These are phyloP conservation scores for Aporrectodea caliginosa DNA, from an alignment of 1,140 invertebrate genomes.

Conservation along the genomic window DNA sequence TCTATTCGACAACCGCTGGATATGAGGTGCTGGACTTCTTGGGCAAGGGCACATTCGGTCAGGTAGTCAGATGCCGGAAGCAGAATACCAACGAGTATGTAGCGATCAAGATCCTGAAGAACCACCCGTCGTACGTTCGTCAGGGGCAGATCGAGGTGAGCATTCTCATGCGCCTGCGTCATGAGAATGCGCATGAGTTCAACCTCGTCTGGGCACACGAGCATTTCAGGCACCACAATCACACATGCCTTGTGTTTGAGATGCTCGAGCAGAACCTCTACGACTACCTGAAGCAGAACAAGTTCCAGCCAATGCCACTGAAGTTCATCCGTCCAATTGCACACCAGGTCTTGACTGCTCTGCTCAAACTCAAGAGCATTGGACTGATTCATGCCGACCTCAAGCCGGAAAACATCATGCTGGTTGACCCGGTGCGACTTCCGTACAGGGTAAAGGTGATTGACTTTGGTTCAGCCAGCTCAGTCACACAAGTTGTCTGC, in stretches of 20 bases:
- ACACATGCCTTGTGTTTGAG: slow-evolving; percentile 99
- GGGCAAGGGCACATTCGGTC: too few species aligned
- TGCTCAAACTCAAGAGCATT: slow-evolving; percentile 97
- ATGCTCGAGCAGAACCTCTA: slow-evolving; percentile 99
- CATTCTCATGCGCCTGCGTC: slow-evolving; percentile 91
- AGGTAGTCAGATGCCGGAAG: too few species aligned
- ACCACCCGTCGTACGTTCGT: slow-evolving; percentile 98
- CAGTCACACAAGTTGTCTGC: slow-evolving; percentile 97
- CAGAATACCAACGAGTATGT: slow-evolving; percentile 90
- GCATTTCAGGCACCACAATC: slow-evolving; percentile 99
- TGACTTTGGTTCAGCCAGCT: slow-evolving; percentile 98
- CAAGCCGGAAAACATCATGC: slow-evolving; percentile 99
- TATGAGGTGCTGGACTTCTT: too few species aligned
- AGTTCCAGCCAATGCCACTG: slow-evolving; percentile 94
- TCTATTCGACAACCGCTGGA: too few species aligned
- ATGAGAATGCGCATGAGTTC: slow-evolving; percentile 93
- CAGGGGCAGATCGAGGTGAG: slow-evolving; percentile 99
- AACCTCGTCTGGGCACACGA: slow-evolving; percentile 99
- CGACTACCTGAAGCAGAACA: slow-evolving; percentile 99
- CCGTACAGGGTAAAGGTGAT: slow-evolving; percentile 95
- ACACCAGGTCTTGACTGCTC: slow-evolving; percentile 91
- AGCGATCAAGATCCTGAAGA: slow-evolving; percentile 99
- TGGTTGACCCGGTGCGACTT: slow-evolving; percentile 93
- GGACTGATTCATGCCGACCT: slow-evolving; percentile 98
- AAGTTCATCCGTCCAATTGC: slow-evolving; percentile 98